Evolutionary conservation across 1,140 invertebrate species (phyloP).

Genomic region (Scaptomyza hsui): DNA sequence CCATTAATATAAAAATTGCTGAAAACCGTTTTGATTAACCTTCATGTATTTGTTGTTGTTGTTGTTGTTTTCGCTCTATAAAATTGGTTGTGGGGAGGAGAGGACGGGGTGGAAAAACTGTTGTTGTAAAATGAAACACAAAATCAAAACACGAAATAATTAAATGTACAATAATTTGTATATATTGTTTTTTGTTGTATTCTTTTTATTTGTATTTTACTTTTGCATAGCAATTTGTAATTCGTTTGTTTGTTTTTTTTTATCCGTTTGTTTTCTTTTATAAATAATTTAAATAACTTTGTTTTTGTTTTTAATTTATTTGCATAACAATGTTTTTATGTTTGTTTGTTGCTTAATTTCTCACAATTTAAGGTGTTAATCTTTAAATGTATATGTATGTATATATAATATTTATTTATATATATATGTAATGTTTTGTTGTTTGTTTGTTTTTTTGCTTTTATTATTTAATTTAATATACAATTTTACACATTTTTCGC

Average conservation of each 20-base stretch:
- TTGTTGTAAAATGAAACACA: conserved; percentile 64
- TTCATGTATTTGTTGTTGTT: conserved; percentile 28
- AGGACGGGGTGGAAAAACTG: background rate
- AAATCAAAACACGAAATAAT: conserved; percentile 52
- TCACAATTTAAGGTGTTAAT: conserved; percentile 54
- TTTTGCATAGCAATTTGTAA: conserved; percentile 75
- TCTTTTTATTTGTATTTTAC: conserved; percentile 41
- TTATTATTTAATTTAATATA: conserved; percentile 47
- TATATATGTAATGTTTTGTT: conserved; percentile 23
- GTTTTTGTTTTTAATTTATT: conserved; percentile 40
- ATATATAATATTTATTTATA: conserved; percentile 11
- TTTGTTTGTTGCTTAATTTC: conserved; percentile 42
- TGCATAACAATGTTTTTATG: conserved; percentile 67
- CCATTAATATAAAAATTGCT: conserved; percentile 76
- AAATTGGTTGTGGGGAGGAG: conserved; percentile 27
- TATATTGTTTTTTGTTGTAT: conserved; percentile 50
- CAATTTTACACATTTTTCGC: conserved; percentile 66
- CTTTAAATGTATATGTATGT: conserved; percentile 50
- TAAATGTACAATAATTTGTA: conserved; percentile 62
- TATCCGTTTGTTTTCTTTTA: conserved; percentile 22
- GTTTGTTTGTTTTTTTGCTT: conserved; percentile 33
- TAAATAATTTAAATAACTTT: conserved; percentile 71
- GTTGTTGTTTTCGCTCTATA: conserved; percentile 40
- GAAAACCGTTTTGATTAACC: conserved; percentile 80
- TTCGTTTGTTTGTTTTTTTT: conserved; percentile 30